Base-by-base conservation (phyloP, 1,140 invertebrate species). In the Pygmarrhopalites habei region DNA sequence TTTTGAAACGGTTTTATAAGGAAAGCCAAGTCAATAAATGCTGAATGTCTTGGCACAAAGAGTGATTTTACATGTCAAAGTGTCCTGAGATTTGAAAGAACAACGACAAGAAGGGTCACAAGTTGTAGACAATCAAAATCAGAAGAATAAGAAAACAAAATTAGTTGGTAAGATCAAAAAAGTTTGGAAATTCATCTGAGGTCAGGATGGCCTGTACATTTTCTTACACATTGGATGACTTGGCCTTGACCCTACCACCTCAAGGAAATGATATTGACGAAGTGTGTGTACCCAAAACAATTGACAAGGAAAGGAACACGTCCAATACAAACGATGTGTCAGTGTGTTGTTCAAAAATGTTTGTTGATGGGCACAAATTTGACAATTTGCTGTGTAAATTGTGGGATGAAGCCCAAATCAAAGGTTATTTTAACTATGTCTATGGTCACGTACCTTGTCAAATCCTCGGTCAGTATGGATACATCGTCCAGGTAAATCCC, bases 391-490 rank as follows among this genome's bases (percentile, higher is more conserved):
- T 44, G 43, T 70, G 10, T 52, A 57, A 35, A 43, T 23, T 52
- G 35, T 72, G 71, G 71, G 53, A 70, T 14, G 35, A 46, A 30
- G 69, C 70, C 28, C 55, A 67, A 44, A 39, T 19, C 2, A 57
- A 65, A 39, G 64, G 64, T 19, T 43, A 59, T 2, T 72, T 72
- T 58, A 32, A 66, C 35, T 72, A 72, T 29, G 14, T 30, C 15
- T 47, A 68, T 29, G 28, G 53, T n/a, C 35, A 66, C 21, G 15
- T 66, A 5, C 65, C 65, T 15, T 43, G 25, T 17, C 77, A 77
- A 69, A 56, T 74, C 56, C 65, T 80, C n/a, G 79, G 78, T 30
- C 65, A 73, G 64, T 78, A 73, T 68, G 55, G 67, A n/a, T 76
- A 76, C 69, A 70, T 79, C 39, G 71, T 64, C 25, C 77, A 79